Conservation (phyloP, 2,888 invertebrate species). For the Autographa pulchrina region DNA sequence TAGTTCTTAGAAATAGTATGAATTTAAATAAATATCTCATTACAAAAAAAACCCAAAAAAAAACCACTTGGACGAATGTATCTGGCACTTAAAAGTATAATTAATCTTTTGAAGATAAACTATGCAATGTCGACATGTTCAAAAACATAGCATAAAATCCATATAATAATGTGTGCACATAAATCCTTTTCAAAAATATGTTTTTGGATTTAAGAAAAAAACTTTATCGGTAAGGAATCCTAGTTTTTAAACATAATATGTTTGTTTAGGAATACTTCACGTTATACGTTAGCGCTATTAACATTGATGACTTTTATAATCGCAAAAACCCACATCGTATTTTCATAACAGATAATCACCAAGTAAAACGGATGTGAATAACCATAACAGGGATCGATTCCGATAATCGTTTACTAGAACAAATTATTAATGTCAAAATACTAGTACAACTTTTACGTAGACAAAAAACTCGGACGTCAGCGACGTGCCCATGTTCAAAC, state of each 20-base stretch:
- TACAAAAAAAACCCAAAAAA: slow-evolving; percentile 1
- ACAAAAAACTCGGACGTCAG: slow-evolving; percentile 44
- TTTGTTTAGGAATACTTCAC: no score
- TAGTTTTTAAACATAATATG: background rate
- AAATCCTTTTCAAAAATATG: background rate
- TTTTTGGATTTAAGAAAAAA: background rate
- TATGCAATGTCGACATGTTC: background rate
- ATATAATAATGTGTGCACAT: background rate
- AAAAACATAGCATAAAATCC: background rate
- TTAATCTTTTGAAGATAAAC: background rate
- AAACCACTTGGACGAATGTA: background rate
- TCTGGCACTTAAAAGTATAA: background rate
- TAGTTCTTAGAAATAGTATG: background rate
- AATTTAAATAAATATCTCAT: slow-evolving; percentile 1
- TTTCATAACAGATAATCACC: background rate
- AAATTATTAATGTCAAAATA: slow-evolving; percentile 16
- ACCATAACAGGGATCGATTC: slow-evolving; percentile 13
- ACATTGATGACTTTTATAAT: background rate
- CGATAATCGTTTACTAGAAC: slow-evolving; percentile 27
- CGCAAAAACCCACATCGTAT: background rate
- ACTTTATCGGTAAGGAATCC: no score
- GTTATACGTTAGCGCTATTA: no score
- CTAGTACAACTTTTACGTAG: slow-evolving; percentile 33
- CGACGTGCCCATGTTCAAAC: slow-evolving; percentile 48
- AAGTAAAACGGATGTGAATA: slow-evolving; percentile 24